A percentile compares a stretch with the other conserved stretches of the same genome.
Evolutionary conservation across 2,113 vertebrate genomes (phyloP).

Genomic region (Hippocampus zosterae): DNA sequence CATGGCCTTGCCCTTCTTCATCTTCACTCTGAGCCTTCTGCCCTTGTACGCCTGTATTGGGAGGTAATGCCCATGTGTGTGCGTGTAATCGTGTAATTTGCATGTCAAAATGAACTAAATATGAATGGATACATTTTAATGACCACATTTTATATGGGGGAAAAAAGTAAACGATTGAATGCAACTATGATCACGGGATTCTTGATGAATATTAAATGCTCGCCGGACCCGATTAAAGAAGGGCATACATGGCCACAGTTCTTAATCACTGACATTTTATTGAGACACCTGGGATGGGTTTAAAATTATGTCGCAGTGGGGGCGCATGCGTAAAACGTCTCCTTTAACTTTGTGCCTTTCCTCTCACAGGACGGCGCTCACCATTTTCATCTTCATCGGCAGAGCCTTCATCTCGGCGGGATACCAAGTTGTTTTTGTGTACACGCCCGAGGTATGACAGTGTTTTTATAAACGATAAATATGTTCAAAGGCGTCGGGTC

Average conservation of each 20-base stretch:
- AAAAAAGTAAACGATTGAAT: background rate
- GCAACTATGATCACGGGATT: background rate
- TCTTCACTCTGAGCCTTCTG: conserved; percentile 83
- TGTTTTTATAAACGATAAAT: no score
- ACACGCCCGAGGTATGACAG: conserved; percentile 83
- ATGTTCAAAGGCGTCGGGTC: background rate
- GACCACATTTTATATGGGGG: no score
- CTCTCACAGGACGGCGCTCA: conserved; percentile 76
- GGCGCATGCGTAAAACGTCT: background rate
- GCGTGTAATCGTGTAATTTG: no score
- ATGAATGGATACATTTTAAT: no score
- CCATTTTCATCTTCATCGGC: conserved; percentile 84
- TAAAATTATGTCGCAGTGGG: no score
- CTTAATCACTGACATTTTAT: no score
- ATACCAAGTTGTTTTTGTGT: conserved; percentile 87
- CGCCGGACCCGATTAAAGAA: no score
- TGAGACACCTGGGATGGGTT: no score
- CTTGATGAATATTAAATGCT: no score
- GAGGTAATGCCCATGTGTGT: conserved; percentile 65
- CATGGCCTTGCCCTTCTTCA: conserved; percentile 81
- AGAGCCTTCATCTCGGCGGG: conserved; percentile 89
- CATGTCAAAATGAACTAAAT: no score
- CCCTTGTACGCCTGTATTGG: conserved; percentile 83
- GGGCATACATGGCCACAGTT: no score
- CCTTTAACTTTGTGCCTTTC: background rate